These are phyloP conservation scores for Temnopleurus reevesii DNA, from an alignment of 53 echinoderm and acorn worm genomes.

Conservation along the genomic window DNA sequence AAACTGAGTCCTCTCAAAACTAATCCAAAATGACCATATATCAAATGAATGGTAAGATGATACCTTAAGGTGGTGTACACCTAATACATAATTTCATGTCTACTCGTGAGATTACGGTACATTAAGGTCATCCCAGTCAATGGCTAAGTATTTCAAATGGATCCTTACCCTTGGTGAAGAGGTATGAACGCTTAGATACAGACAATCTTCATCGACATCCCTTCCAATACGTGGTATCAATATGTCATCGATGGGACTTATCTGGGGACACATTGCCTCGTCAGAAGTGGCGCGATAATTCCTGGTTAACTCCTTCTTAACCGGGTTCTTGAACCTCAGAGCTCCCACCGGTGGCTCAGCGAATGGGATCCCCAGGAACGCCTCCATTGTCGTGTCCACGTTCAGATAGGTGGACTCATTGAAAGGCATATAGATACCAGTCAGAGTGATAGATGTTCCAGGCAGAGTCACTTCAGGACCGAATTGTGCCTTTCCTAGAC, in stretches of 20 bases:
- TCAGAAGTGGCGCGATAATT: background rate
- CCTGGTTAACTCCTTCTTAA: background rate
- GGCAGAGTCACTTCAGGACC: background rate
- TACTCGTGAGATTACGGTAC: too few relatives aligned
- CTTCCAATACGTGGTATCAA: background rate
- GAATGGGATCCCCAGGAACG: slow-evolving; percentile 53
- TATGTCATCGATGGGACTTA: slow-evolving; percentile 25
- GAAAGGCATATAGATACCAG: background rate
- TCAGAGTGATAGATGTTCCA: background rate
- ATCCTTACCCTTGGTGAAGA: slow-evolving; percentile 54
- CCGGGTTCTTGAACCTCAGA: slow-evolving; percentile 49
- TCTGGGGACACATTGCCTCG: slow-evolving; percentile 7
- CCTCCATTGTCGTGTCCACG: slow-evolving; percentile 7
- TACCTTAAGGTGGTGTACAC: too few relatives aligned
- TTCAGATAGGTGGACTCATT: slow-evolving; percentile 11
- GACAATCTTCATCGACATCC: slow-evolving; percentile 50
- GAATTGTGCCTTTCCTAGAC: background rate
- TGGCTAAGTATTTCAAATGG: too few relatives aligned
- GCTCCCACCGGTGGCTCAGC: slow-evolving; percentile 55
- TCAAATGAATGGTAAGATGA: too few relatives aligned
- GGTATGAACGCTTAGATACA: slow-evolving; percentile 55
- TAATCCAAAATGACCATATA: too few relatives aligned
- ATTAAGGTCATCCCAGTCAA: too few relatives aligned
- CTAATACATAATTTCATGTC: too few relatives aligned
- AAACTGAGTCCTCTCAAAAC: too few relatives aligned